Percentiles rank a stretch among this genome's conserved stretches.
phyloP scores from a whole-genome alignment of 2,113 vertebrate genomes.

The Tinamus guttatus region DNA sequence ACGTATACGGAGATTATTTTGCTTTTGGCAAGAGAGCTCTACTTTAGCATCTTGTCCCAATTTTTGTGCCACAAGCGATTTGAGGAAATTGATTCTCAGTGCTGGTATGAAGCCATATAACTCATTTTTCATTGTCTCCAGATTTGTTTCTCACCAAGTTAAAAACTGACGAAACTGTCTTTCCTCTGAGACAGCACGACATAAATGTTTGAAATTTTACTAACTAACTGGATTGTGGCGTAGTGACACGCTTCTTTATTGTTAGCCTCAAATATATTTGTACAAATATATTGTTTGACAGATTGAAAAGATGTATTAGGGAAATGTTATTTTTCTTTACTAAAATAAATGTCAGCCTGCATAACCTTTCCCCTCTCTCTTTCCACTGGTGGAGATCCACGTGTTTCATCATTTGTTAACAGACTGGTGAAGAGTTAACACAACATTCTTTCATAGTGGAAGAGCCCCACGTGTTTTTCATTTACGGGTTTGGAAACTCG shows the following conservation, averaged over 20 bases:
- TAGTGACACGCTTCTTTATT: background rate
- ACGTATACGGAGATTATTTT: background rate
- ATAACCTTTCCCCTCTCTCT: background rate
- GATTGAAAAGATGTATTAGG: background rate
- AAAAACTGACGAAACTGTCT: background rate
- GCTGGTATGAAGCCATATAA: background rate
- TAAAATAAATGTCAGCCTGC: background rate
- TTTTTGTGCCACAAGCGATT: background rate
- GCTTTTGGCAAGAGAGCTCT: background rate
- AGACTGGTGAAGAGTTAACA: background rate
- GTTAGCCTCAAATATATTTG: background rate
- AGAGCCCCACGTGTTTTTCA: background rate
- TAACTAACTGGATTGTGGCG: background rate
- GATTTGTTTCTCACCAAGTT: background rate
- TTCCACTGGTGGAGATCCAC: background rate
- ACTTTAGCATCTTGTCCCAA: background rate
- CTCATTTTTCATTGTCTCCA: background rate
- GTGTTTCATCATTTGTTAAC: background rate
- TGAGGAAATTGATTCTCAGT: background rate
- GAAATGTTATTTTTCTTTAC: background rate
- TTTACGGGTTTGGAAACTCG: conserved; percentile 13
- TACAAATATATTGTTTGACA: background rate
- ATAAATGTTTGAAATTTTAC: background rate
- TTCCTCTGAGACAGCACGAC: background rate
- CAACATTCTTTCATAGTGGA: background rate